phyloP scores from a whole-genome alignment of 2,113 vertebrate species.

The human region DNA sequence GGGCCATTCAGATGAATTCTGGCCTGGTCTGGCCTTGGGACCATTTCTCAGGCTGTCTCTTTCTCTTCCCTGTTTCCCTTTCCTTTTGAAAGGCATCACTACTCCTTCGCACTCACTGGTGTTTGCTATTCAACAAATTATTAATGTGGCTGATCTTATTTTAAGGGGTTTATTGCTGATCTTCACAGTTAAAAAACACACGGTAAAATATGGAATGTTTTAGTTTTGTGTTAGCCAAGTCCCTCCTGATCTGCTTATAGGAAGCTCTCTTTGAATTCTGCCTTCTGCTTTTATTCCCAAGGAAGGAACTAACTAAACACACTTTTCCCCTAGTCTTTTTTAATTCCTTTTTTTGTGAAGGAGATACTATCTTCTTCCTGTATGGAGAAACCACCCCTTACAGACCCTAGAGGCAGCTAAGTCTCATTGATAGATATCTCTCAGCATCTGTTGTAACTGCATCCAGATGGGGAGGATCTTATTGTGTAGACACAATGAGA shows the following conservation, averaged over 20 bases:
- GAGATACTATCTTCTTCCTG: background rate
- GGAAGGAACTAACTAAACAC: background rate
- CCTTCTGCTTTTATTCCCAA: background rate
- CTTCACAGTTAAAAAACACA: background rate
- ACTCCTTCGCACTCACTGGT: background rate
- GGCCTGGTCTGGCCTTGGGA: background rate
- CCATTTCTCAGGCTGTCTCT: background rate
- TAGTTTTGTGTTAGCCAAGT: background rate
- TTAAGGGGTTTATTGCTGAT: background rate
- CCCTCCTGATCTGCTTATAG: background rate
- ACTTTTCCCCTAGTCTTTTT: fast-evolving
- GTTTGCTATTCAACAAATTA: background rate
- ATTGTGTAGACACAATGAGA: background rate
- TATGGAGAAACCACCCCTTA: background rate
- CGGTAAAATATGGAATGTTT: background rate
- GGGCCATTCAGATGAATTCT: background rate
- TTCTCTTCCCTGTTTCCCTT: background rate
- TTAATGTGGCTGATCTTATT: background rate
- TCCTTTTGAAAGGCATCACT: background rate
- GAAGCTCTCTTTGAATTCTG: background rate
- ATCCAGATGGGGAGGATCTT: background rate
- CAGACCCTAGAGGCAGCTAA: background rate
- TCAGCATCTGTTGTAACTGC: background rate
- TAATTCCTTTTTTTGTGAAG: background rate
- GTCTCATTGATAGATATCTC: background rate